These are phyloP conservation scores for Drosophila willistoni DNA, from an alignment of 1,140 invertebrate genomes.

Conservation along the genomic window DNA sequence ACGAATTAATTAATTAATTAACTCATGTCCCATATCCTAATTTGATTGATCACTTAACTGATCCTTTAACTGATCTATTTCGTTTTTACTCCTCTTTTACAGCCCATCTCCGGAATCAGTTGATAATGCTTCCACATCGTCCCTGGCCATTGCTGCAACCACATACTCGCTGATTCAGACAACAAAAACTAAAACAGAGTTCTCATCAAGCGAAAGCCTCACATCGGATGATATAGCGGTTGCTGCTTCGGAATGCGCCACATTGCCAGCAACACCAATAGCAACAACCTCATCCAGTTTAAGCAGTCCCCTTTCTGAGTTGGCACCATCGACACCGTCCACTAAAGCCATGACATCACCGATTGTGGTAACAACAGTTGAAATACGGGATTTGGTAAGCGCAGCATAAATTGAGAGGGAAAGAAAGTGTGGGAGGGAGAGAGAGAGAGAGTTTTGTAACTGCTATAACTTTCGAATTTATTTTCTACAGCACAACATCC, in stretches of 20 bases:
- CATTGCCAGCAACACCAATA: conserved; percentile 53
- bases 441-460: too few species aligned
- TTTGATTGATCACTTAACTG: background rate
- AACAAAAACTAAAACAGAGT: conserved; percentile 15
- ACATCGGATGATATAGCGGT: conserved; percentile 37
- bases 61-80: background rate
- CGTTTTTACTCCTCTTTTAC: conserved; percentile 21
- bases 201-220: conserved; percentile 11
- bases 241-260: conserved; percentile 44
- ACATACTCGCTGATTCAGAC: conserved; percentile 56
- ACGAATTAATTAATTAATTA: background rate
- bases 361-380: conserved; percentile 58
- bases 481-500: conserved; percentile 43
- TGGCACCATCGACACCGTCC: conserved; percentile 61
- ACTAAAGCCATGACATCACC: conserved; percentile 62
- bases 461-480: too few species aligned
- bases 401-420: too few species aligned
- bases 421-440: too few species aligned
- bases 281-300: conserved; percentile 44
- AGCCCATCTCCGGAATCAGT: conserved; percentile 48
- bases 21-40: background rate
- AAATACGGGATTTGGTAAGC: conserved; percentile 63
- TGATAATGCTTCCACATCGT: conserved; percentile 45
- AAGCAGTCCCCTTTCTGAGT: conserved; percentile 55
- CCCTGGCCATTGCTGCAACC: conserved; percentile 53